phyloP scores from a whole-genome alignment of 2,113 vertebrate species.

The Psilopogon haemacephalus region DNA sequence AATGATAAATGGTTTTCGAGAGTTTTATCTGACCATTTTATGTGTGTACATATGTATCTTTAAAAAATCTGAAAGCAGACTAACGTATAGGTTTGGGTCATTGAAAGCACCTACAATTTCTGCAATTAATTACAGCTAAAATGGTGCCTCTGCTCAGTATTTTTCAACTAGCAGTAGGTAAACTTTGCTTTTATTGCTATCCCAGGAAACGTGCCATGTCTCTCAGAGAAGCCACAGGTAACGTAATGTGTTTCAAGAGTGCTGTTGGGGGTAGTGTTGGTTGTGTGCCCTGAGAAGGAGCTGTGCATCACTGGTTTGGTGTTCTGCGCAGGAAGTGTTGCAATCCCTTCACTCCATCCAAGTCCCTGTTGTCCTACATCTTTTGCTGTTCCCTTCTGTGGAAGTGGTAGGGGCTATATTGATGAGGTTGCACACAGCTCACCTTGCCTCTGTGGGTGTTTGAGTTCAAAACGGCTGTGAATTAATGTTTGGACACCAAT shows the following conservation, averaged over 20 bases:
- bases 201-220: fast-evolving
- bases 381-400: background rate
- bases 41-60: fast-evolving
- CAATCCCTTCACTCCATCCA: fast-evolving
- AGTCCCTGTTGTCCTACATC: fast-evolving
- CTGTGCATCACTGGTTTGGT: fast-evolving
- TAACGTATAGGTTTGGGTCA: background rate
- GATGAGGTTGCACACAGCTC: background rate
- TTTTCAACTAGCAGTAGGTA: background rate
- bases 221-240: background rate
- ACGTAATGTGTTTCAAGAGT: fast-evolving
- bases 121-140: background rate
- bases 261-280: background rate
- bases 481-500: fast-evolving
- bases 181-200: background rate
- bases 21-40: background rate
- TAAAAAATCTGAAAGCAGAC: background rate
- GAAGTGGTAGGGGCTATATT: fast-evolving
- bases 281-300: fast-evolving
- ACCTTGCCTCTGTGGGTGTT: no score
- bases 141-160: background rate
- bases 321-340: background rate
- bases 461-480: background rate
- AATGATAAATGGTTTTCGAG: background rate
- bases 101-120: background rate